phyloP scores from a whole-genome alignment of 2,888 invertebrate species.

The Drosophila limbata region DNA sequence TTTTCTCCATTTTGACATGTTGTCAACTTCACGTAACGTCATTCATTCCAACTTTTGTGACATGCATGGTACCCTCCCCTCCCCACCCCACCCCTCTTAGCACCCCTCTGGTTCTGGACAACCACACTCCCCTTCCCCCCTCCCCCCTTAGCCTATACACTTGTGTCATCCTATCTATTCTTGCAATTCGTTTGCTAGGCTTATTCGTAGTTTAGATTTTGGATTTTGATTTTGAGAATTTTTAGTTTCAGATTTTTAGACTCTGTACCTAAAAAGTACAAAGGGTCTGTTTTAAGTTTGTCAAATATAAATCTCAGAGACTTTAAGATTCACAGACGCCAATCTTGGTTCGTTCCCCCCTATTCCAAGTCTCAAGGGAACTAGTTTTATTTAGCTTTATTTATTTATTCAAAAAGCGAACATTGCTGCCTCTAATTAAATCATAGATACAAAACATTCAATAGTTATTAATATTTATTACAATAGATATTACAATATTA shows the following conservation, averaged over 20 bases:
- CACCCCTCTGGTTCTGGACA: conserved; percentile 2
- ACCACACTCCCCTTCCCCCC: neutral
- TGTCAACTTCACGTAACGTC: conserved; percentile 78
- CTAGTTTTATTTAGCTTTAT: no score
- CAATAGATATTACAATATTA: no score
- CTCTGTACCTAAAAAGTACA: neutral
- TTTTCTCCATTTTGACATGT: conserved; percentile 78
- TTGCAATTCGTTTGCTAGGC: conserved; percentile 34
- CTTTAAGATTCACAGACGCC: no score
- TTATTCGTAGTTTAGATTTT: conserved; percentile 41
- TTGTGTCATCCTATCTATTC: conserved; percentile 7
- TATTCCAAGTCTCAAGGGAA: no score
- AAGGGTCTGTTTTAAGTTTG: neutral
- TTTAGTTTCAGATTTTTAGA: conserved; percentile 29
- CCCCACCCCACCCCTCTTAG: neutral
- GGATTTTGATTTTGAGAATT: conserved; percentile 30
- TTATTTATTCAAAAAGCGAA: no score
- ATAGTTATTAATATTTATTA: no score
- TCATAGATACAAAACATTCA: no score
- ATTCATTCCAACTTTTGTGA: conserved; percentile 74
- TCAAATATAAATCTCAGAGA: no score
- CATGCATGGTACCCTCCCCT: conserved; percentile 55
- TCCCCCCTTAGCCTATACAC: neutral
- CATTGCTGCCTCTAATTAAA: no score
- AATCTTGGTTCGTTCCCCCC: no score